Conservation (phyloP, 2,113 vertebrate species). For the Malurus cyaneus region DNA sequence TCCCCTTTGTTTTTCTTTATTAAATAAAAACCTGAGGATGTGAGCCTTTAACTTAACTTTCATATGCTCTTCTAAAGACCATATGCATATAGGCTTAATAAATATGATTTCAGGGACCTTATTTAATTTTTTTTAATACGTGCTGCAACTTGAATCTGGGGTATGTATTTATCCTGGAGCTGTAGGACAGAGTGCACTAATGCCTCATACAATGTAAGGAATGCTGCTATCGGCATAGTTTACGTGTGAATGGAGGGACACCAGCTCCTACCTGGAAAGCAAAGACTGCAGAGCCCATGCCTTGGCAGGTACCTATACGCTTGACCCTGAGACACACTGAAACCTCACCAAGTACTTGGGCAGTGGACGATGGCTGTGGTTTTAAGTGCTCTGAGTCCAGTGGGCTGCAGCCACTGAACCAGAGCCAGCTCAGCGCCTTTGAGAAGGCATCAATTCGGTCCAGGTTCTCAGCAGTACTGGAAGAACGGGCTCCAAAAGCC, state of each 20-base stretch:
- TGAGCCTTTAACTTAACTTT: neutral
- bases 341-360: neutral
- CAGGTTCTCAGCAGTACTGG: neutral
- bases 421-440: neutral
- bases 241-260: neutral
- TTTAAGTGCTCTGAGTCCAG: neutral
- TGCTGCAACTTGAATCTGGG: constrained; percentile 21
- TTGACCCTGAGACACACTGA: neutral
- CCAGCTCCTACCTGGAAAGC: constrained; percentile 27
- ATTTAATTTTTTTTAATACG: neutral
- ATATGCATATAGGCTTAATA: neutral
- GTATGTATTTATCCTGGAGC: constrained; percentile 1
- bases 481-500: neutral
- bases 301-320: neutral
- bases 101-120: neutral
- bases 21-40: neutral
- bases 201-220: constrained; percentile 39
- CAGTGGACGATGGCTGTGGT: accelerated
- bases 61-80: neutral
- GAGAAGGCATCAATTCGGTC: neutral
- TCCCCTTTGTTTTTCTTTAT: neutral
- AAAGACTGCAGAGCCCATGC: neutral
- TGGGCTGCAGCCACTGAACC: neutral
- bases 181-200: neutral
- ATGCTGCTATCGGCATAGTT: constrained; percentile 52